Percentiles rank a stretch among this genome's conserved stretches.
These are phyloP conservation scores for Pandemis heparana DNA, from an alignment of 2,888 invertebrate species.

Conservation along the genomic window DNA sequence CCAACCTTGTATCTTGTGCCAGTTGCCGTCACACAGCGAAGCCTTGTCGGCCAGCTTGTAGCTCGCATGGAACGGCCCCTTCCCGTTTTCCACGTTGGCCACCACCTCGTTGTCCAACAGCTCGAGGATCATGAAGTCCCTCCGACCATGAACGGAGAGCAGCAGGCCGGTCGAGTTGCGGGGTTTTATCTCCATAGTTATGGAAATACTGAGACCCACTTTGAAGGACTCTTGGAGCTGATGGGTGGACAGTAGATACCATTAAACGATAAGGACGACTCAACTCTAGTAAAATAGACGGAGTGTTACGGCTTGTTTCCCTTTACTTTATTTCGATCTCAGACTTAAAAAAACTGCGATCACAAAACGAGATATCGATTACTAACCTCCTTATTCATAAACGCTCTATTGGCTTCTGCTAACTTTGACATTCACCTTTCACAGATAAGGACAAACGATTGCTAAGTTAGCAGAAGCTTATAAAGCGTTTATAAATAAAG, in stretches of 20 bases:
- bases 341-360: no score
- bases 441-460: no score
- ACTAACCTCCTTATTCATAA: no score
- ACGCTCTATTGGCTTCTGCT: no score
- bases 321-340: no score
- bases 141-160: conserved; percentile 93
- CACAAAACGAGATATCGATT: no score
- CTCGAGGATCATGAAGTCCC: conserved; percentile 94
- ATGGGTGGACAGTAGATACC: conserved; percentile 46
- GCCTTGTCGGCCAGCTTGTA: conserved; percentile 88
- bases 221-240: conserved; percentile 89
- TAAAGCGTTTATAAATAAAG: no score
- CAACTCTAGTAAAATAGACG: no score
- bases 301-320: no score
- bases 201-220: conserved; percentile 92
- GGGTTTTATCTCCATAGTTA: conserved; percentile 95
- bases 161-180: conserved; percentile 94
- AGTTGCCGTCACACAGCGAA: conserved; percentile 96
- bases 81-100: conserved; percentile 93
- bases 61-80: conserved; percentile 91
- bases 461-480: no score
- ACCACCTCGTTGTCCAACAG: conserved; percentile 94
- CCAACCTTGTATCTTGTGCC: conserved; percentile 94
- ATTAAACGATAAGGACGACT: background rate
- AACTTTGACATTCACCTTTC: no score